These are phyloP conservation scores for Channa maculata DNA, from an alignment of 2,113 vertebrate genomes.

Conservation along the genomic window DNA sequence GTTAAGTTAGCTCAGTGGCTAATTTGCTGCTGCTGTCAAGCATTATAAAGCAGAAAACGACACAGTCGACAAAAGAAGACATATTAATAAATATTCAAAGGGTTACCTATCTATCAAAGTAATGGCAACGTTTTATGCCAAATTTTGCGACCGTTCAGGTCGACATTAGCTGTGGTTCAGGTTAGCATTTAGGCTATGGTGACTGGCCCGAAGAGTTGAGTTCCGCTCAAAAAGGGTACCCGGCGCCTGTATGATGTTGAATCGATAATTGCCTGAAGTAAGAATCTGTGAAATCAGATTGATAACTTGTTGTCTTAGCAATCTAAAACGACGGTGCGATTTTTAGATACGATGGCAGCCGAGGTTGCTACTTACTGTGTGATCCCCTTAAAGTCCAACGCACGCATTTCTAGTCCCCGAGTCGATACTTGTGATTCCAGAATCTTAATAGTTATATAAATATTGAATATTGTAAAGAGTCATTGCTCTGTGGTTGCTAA, in stretches of 20 bases:
- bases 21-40: conserved; percentile 17
- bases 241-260: not conserved
- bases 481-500: not conserved
- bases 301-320: not conserved
- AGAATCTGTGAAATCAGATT: not conserved
- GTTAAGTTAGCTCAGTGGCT: conserved; percentile 76
- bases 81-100: fast-evolving
- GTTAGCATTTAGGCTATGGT: conserved; percentile 53
- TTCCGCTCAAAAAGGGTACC: conserved; percentile 10
- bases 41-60: not conserved
- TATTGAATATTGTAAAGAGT: not conserved
- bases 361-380: conserved; percentile 37
- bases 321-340: not conserved
- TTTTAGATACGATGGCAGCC: not conserved
- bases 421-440: not conserved
- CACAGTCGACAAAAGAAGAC: fast-evolving
- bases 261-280: no score
- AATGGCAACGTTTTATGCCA: not conserved
- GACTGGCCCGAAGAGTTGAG: conserved; percentile 48
- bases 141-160: not conserved
- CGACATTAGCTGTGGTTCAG: conserved; percentile 24
- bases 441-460: not conserved
- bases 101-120: not conserved
- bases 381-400: not conserved
- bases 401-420: not conserved